phyloP scores from a whole-genome alignment of 1,140 invertebrate genomes.

The Danaus plexippus region DNA sequence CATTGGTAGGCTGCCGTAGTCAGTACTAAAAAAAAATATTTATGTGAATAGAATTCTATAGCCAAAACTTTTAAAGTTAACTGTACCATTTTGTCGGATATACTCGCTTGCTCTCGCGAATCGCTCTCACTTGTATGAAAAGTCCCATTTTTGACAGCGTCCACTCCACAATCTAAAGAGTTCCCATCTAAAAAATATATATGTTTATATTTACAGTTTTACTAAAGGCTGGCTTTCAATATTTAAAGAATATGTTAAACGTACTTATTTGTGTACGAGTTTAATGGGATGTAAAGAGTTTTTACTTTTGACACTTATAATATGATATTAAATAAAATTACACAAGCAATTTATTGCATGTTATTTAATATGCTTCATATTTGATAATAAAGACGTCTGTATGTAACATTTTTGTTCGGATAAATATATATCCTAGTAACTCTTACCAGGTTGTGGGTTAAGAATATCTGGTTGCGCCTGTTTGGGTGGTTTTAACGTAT shows the following conservation, averaged over 20 bases:
- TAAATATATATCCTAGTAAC: not conserved
- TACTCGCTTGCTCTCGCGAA: slow-evolving; percentile 16
- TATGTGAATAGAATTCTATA: slow-evolving; percentile 2
- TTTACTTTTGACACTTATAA: no score
- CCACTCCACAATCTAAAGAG: slow-evolving; percentile 36
- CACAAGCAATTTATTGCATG: no score
- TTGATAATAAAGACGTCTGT: no score
- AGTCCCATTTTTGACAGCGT: slow-evolving; percentile 46
- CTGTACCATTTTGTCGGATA: slow-evolving; percentile 15
- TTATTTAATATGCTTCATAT: no score
- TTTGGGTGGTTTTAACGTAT: slow-evolving; percentile 54
- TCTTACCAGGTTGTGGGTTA: slow-evolving; percentile 56
- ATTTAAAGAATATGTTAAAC: no score
- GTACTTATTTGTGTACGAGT: no score
- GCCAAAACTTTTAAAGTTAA: slow-evolving; percentile 7
- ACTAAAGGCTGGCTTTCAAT: no score
- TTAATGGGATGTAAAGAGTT: no score
- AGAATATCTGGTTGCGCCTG: slow-evolving; percentile 61
- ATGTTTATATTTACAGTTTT: no score
- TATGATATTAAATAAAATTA: no score
- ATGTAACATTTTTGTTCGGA: no score
- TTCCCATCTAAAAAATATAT: slow-evolving; percentile 36
- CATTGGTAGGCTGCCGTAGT: no score
- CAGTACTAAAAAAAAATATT: slow-evolving; percentile 3
- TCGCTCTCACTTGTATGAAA: slow-evolving; percentile 33